These are phyloP conservation scores for Cancer borealis DNA, from an alignment of 2,888 invertebrate species.

Conservation along the genomic window DNA sequence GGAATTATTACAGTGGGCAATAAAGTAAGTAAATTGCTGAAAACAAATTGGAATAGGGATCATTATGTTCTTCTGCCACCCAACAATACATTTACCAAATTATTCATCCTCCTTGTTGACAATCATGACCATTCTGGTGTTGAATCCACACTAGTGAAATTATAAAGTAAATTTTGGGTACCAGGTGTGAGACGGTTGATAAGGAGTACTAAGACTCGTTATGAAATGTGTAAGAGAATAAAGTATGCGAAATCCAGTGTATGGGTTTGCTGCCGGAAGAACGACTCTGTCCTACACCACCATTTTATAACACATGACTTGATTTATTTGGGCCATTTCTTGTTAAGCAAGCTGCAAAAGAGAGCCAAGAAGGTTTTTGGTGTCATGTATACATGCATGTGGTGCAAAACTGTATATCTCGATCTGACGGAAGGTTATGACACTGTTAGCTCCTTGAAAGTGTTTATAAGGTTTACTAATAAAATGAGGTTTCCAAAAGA, in stretches of 20 bases:
- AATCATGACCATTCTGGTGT: neutral
- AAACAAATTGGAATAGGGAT: neutral
- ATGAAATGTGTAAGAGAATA: conserved; percentile 18
- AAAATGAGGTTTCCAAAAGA: neutral
- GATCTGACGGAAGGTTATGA: conserved; percentile 45
- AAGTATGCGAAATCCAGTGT: conserved; percentile 8
- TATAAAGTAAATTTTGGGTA: neutral
- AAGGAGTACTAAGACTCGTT: neutral
- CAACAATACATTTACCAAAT: neutral
- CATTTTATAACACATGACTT: neutral
- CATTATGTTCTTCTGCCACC: neutral
- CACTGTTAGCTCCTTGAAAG: conserved; percentile 11
- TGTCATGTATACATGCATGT: neutral
- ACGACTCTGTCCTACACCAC: neutral
- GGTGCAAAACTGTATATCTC: neutral
- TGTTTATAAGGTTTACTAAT: neutral
- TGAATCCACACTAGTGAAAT: neutral
- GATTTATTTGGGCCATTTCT: conserved; percentile 14
- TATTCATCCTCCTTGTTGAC: neutral
- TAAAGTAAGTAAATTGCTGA: neutral
- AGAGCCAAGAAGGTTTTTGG: neutral
- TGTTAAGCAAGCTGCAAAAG: conserved; percentile 6
- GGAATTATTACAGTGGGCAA: neutral
- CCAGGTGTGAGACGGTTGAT: conserved; percentile 21
- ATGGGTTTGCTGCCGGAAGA: neutral